Conservation (phyloP, 2,113 vertebrate species). For the Podarcis cretensis region DNA sequence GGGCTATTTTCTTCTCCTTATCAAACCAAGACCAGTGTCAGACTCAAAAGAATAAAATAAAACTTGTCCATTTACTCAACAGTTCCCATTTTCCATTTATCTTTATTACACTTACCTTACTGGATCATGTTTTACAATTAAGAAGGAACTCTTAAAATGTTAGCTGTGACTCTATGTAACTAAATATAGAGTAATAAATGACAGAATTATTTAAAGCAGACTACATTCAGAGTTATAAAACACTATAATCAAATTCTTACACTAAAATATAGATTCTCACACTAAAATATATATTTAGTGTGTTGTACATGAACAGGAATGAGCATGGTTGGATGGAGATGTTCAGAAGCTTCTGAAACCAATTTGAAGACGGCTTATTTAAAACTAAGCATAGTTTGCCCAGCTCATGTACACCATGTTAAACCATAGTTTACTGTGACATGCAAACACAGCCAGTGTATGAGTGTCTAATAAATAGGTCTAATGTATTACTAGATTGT, state of each 20-base stretch:
- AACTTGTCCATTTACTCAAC: slow-evolving; percentile 49
- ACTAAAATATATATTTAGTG: not conserved
- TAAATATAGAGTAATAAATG: slow-evolving; percentile 29
- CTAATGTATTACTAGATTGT: slow-evolving; percentile 8
- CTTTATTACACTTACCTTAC: slow-evolving; percentile 42
- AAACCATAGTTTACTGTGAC: too few relatives aligned
- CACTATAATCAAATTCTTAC: too few relatives aligned
- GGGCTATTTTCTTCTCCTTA: not conserved
- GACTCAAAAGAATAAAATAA: slow-evolving; percentile 43
- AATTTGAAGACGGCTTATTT: too few relatives aligned
- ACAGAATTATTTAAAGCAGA: not conserved
- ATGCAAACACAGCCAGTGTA: too few relatives aligned
- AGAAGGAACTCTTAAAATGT: slow-evolving; percentile 35
- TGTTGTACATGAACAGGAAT: not conserved
- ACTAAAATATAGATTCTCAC: too few relatives aligned
- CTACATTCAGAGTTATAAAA: slow-evolving; percentile 26
- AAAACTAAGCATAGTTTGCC: not conserved
- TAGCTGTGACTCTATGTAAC: slow-evolving; percentile 34
- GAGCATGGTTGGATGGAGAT: not conserved
- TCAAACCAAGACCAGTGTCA: not conserved
- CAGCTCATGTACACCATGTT: slow-evolving; percentile 19
- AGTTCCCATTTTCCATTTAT: slow-evolving; percentile 45
- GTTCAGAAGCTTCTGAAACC: too few relatives aligned
- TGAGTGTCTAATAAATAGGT: slow-evolving; percentile 44
- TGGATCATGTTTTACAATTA: slow-evolving; percentile 41